Evolutionary conservation across 2,888 invertebrate species (phyloP).

Genomic region (Eubasilissa splendida): DNA sequence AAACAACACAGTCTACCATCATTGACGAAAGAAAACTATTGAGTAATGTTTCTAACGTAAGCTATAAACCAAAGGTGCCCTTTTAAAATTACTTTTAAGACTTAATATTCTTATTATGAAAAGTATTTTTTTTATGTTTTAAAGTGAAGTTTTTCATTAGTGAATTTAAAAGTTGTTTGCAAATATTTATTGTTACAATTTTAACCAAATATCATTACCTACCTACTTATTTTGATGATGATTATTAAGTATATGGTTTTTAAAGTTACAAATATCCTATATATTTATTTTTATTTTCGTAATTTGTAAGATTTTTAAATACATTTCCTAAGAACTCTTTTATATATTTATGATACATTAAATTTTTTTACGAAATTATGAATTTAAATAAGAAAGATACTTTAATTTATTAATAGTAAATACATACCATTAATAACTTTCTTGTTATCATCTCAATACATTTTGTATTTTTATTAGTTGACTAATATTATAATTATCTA

Average conservation of each 20-base stretch:
- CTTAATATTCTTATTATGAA: conserved; percentile 62
- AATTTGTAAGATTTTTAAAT: conserved; percentile 33
- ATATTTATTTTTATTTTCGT: conserved; percentile 4
- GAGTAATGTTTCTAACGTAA: conserved; percentile 65
- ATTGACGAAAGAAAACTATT: conserved; percentile 60
- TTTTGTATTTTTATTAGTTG: conserved; percentile 26
- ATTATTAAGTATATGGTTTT: conserved; percentile 13
- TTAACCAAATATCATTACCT: conserved; percentile 15
- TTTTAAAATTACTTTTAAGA: conserved; percentile 70
- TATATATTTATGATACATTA: conserved; percentile 23
- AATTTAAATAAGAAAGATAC: not conserved
- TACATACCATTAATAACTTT: not conserved
- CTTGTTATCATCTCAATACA: conserved; percentile 10
- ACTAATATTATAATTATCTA: conserved; percentile 2
- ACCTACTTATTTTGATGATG: conserved; percentile 9
- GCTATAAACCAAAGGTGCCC: conserved; percentile 92
- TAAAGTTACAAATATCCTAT: conserved; percentile 9
- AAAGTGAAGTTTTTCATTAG: conserved; percentile 39
- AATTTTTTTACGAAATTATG: conserved; percentile 1
- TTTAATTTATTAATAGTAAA: not conserved
- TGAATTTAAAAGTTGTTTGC: conserved; percentile 45
- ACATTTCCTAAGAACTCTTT: conserved; percentile 33
- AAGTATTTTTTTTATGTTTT: conserved; percentile 48
- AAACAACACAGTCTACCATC: conserved; percentile 62
- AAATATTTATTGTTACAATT: conserved; percentile 41